Conservation (phyloP, 2,113 vertebrate species). For the Lutjanus erythropterus region DNA sequence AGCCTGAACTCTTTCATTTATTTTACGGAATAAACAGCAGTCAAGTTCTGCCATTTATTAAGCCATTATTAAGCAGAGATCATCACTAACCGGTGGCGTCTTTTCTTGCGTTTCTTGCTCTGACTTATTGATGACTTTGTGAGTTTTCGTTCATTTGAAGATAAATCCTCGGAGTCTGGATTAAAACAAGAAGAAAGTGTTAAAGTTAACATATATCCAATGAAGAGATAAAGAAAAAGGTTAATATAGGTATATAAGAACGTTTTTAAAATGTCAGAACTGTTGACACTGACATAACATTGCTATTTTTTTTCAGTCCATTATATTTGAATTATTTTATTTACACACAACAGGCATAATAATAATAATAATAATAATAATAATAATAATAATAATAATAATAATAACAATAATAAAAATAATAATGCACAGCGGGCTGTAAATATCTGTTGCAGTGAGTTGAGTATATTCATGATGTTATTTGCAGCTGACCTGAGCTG, state of each 20-base stretch:
- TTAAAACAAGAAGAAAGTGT: conserved; percentile 18
- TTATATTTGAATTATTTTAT: not conserved
- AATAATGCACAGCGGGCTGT: not conserved
- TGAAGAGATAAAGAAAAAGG: too few species aligned
- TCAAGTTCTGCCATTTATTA: not conserved
- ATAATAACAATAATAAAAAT: not conserved
- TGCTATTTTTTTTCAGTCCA: not conserved
- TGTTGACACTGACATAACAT: not conserved
- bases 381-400: not conserved
- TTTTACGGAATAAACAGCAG: not conserved
- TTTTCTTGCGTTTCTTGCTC: conserved; percentile 98
- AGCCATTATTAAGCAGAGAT: conserved; percentile 28
- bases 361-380: not conserved
- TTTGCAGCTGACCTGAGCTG: conserved; percentile 90
- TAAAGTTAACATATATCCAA: not conserved
- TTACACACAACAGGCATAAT: not conserved
- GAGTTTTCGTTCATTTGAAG: conserved; percentile 94
- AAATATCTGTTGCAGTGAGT: not conserved
- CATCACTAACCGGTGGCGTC: conserved; percentile 92
- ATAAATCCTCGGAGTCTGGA: conserved; percentile 97
- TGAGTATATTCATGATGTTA: too few species aligned
- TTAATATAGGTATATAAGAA: too few species aligned
- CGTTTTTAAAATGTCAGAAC: not conserved
- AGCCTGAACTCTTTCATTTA: not conserved
- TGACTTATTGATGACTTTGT: conserved; percentile 94